Conservation (phyloP, 2,797 vertebrate species). For the Parambassis ranga region DNA sequence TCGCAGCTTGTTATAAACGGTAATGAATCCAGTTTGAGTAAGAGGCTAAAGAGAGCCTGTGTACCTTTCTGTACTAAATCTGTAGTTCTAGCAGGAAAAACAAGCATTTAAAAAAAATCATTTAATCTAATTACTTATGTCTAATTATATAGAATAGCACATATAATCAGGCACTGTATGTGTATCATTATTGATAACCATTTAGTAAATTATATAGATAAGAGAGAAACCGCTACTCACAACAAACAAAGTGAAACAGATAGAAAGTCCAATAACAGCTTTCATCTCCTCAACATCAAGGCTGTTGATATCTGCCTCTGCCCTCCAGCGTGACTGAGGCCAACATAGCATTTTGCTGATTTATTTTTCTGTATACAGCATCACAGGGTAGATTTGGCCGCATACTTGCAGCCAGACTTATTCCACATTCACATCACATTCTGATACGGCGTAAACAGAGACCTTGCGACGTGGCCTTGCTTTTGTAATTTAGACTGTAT, state of each 20-base stretch:
- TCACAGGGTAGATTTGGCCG: background rate
- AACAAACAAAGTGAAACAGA: background rate
- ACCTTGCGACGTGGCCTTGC: constrained; percentile 17
- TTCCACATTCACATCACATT: constrained; percentile 31
- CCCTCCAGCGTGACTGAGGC: constrained; percentile 17
- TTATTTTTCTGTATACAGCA: constrained; percentile 10
- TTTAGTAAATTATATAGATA: background rate
- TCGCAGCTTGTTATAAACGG: constrained; percentile 45
- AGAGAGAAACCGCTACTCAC: background rate
- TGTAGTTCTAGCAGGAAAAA: background rate
- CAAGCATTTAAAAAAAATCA: background rate
- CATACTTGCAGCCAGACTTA: background rate
- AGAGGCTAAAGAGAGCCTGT: background rate
- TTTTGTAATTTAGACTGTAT: constrained; percentile 5
- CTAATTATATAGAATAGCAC: background rate
- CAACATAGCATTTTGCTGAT: constrained; percentile 26
- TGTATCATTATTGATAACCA: no score
- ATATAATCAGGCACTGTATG: background rate
- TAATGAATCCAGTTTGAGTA: constrained; percentile 33
- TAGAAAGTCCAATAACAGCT: background rate
- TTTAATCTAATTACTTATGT: background rate
- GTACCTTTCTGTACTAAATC: background rate
- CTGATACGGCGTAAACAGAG: background rate
- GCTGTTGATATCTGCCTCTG: constrained; percentile 14
- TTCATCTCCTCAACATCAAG: constrained; percentile 20